A percentile compares a stretch with the other conserved stretches of the same genome.
These are phyloP conservation scores for Neoscelio sp. DNA, from an alignment of 2,888 invertebrate genomes.

Conservation along the genomic window DNA sequence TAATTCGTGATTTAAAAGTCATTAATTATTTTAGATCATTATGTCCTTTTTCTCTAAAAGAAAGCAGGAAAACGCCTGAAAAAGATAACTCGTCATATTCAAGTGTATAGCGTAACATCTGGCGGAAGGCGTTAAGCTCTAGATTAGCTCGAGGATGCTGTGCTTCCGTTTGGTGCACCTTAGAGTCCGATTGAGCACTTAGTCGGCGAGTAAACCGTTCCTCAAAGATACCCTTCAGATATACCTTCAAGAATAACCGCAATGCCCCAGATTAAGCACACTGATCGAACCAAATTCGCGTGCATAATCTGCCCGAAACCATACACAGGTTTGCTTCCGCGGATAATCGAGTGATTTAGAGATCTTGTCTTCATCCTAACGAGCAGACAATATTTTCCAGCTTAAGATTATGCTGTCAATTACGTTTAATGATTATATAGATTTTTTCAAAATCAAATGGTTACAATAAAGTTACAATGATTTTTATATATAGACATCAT, in stretches of 20 bases:
- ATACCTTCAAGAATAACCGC: conserved; percentile 50
- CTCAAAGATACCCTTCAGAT: conserved; percentile 36
- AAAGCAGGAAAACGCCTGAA: conserved; percentile 41
- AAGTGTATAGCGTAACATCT: conserved; percentile 56
- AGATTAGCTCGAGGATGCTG: conserved; percentile 57
- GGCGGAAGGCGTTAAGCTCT: conserved; percentile 60
- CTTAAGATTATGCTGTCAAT: conserved; percentile 27
- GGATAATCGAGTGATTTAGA: conserved; percentile 50
- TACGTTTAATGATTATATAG: conserved; percentile 2
- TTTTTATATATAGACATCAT: too few relatives aligned
- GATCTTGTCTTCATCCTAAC: conserved; percentile 18
- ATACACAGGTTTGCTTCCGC: conserved; percentile 3
- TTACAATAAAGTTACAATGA: too few relatives aligned
- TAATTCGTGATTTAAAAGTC: too few relatives aligned
- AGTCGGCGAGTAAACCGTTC: conserved; percentile 36
- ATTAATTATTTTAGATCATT: background rate
- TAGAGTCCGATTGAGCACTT: conserved; percentile 44
- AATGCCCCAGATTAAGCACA: conserved; percentile 42
- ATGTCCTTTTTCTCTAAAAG: background rate
- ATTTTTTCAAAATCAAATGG: too few relatives aligned
- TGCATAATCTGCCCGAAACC: conserved; percentile 29
- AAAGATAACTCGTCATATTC: conserved; percentile 57
- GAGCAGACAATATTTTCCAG: conserved; percentile 30
- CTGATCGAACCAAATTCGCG: conserved; percentile 44
- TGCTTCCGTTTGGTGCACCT: conserved; percentile 43